phyloP scores from a whole-genome alignment of 2,797 vertebrate genomes.

The Schizothorax lantsangensis region DNA sequence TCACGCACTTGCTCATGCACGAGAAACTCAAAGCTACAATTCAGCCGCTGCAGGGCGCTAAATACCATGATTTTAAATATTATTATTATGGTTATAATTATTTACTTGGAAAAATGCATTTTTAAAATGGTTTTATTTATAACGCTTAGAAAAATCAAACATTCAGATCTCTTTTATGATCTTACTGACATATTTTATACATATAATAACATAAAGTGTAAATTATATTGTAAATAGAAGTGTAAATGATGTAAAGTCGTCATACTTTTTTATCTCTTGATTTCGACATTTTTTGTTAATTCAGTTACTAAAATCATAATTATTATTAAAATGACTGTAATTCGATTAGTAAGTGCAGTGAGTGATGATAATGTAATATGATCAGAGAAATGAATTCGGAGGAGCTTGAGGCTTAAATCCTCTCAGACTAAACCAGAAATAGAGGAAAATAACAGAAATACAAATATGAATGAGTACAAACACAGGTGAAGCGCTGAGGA shows the following conservation, averaged over 20 bases:
- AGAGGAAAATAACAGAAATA: not conserved
- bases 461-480: not conserved
- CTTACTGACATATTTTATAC: not conserved
- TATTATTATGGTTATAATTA: not conserved
- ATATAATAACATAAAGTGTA: not conserved
- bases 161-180: not conserved
- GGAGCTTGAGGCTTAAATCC: not conserved
- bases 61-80: not conserved
- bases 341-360: not conserved
- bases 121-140: not conserved
- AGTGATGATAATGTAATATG: not conserved
- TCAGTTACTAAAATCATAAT: not conserved
- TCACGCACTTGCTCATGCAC: too few species aligned
- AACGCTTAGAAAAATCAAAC: not conserved
- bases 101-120: not conserved
- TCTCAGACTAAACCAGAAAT: not conserved
- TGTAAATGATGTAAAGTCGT: not conserved
- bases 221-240: too few species aligned
- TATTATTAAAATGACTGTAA: not conserved
- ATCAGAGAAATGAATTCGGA: too few species aligned
- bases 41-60: slow-evolving; percentile 5
- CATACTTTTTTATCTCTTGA: not conserved
- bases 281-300: not conserved
- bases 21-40: not conserved
- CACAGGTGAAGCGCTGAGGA: too few species aligned